Base-by-base conservation (phyloP, 2,113 vertebrate species). In the Nycticebus coucang region DNA sequence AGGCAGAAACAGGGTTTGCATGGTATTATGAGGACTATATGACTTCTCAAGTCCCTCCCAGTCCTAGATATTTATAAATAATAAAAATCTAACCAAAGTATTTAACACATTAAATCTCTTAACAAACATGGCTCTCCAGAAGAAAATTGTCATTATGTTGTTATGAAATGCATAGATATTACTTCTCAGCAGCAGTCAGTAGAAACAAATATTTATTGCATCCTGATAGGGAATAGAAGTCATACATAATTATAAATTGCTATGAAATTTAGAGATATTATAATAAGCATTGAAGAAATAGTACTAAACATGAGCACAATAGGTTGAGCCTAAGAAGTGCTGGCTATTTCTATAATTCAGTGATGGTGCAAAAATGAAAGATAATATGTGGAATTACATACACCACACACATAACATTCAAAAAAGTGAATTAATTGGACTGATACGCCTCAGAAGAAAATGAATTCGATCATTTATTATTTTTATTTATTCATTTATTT, bases 161-260 rank as follows among this genome's bases (percentile, higher is more conserved):
- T 91, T 85, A 85, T 85, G 22, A 96, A 91, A 96, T 75, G 11
- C 30, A 41, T 26, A 72, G 45, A 69, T 88, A 91, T 71, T 87
- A 9, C 59, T 24, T 93, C 41, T 74, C 35, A 71, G 41, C 30
- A 88, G 37, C 14, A 86, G 13, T 81, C 24, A 89, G n/a, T 93
- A 86, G 55, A 94, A 86, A 30, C 10, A 95, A 95, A 92, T 90
- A 88, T 69, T 96, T 91, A 75, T 85, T 91, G 37, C 11, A 95
- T 62, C 1, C 6, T 84, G 17, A 69, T 35, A 68, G n/a, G 17
- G 5, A 12, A 19, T 30, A 88, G 64, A 94, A 94, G 21, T 85
- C 55, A 78, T 22, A 85, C 26, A 84, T 93, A 84, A 77, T 50
- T 57, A 82, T 62, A 75, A n/a, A 72, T 68, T 93, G 5, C 18